A percentile compares a stretch with the other conserved stretches of the same genome.
These are phyloP conservation scores for Trichogramma evanescens DNA, from an alignment of 2,888 invertebrate species.

Conservation along the genomic window DNA sequence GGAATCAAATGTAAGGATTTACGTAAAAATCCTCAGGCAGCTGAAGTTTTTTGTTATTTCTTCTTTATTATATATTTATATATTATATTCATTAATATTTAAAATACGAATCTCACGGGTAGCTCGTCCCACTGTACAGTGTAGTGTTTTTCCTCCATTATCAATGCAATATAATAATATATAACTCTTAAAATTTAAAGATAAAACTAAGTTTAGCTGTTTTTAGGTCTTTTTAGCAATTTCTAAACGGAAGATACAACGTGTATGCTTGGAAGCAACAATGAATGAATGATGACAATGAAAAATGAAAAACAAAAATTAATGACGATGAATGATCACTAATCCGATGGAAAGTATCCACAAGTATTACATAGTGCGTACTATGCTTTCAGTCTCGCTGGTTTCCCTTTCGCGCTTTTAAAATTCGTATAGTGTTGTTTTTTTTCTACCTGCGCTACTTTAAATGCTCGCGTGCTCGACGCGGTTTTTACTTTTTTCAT, in stretches of 20 bases:
- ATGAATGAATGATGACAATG: too few relatives aligned
- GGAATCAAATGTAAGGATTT: too few relatives aligned
- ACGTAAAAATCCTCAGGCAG: too few relatives aligned
- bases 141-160: conserved; percentile 16
- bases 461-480: too few relatives aligned
- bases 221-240: conserved; percentile 1
- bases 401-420: too few relatives aligned
- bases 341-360: neutral
- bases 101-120: conserved; percentile 29
- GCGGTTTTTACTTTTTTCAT: too few relatives aligned
- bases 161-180: conserved; percentile 8
- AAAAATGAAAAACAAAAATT: conserved; percentile 8
- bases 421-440: too few relatives aligned
- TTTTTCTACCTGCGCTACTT: too few relatives aligned
- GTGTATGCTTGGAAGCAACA: neutral
- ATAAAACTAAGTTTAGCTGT: conserved; percentile 6
- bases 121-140: conserved; percentile 36
- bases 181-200: conserved; percentile 7
- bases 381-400: too few relatives aligned
- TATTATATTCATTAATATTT: conserved; percentile 9
- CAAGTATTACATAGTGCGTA: too few relatives aligned
- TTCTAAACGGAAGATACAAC: neutral
- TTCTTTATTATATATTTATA: too few relatives aligned
- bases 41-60: too few relatives aligned
- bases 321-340: neutral